Evolutionary conservation across 2,113 vertebrate species (phyloP), one percentile per base, ranked within the genome.

Genomic region (Rhynchopsitta pachyrhyncha): DNA sequence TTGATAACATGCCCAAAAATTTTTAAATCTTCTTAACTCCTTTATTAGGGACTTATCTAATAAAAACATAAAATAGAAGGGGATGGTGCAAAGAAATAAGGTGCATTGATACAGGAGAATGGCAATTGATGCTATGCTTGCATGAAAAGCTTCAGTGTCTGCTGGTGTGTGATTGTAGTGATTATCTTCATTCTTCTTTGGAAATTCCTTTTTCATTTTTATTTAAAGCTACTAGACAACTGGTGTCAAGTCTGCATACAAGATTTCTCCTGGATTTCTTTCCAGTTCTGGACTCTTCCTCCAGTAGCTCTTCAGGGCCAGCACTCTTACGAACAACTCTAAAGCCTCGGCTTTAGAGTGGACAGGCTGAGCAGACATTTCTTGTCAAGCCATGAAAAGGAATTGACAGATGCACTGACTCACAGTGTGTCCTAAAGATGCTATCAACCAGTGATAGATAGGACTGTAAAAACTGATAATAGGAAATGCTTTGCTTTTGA

Each of bases 401-500:
- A 90, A 20, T 47, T 78, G 73, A 85, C 66, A 80, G 59, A 52
- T 49, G 9, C 37, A 75, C 2, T 47, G 50, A 50, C 18, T 83
- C 37, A 49, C 41, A 59, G 31, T 63, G 17, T 37, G 27, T 68
- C 55, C 76, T 52, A 92, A 86, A 78, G 64, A 92, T 71, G 33
- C 31, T 64, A 78, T 86, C 33, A 77, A 24, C 10, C 46, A 81
- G 42, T 83, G 68, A 86, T 63, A 80, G 50, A 73, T n/a, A 85
- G 64, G n/a, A 74, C 24, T 80, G 63, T 52, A 86, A 91, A 93
- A 82, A 29, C 24, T 70, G 52, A 78, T 77, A 82, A 37, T 39
- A 64, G 35, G 55, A 90, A 90, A 82, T 60, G 9, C 7, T 94
- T 73, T 91, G 47, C 24, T 86, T 93, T 92, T 92, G 76, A 88